Conservation (phyloP, 2,888 invertebrate species). For the Cremastinae sp. region DNA sequence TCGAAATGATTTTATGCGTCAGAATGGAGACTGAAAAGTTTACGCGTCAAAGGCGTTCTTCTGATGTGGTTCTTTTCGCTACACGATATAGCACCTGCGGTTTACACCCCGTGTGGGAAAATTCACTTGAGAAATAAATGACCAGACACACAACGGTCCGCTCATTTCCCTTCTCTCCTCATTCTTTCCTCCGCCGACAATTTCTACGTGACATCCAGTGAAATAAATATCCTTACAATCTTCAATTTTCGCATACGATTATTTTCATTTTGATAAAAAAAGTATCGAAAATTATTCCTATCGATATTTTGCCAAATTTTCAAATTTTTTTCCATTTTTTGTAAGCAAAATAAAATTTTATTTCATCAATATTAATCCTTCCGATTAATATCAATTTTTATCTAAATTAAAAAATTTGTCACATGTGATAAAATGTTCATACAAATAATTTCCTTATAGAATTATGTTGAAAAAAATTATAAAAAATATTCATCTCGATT, state of each 20-base stretch:
- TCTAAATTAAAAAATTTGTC: too few species aligned
- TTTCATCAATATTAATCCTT: too few species aligned
- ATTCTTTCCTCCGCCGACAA: constrained; percentile 36
- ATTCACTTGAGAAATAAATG: constrained; percentile 62
- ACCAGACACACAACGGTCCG: constrained; percentile 31
- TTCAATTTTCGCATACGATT: constrained; percentile 26
- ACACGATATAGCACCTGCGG: constrained; percentile 68
- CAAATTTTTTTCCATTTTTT: too few species aligned
- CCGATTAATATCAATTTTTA: too few species aligned
- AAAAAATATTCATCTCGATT: too few species aligned
- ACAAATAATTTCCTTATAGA: too few species aligned
- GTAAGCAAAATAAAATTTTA: too few species aligned
- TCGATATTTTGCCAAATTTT: too few species aligned
- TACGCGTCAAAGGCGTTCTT: constrained; percentile 63
- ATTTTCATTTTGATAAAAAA: constrained; percentile 25
- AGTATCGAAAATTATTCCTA: too few species aligned
- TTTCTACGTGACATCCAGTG: constrained; percentile 34
- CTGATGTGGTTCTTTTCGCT: constrained; percentile 68
- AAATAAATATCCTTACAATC: constrained; percentile 29
- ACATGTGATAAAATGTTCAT: too few species aligned
- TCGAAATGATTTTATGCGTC: too few species aligned
- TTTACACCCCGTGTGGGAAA: constrained; percentile 73
- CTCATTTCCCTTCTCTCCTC: constrained; percentile 41
- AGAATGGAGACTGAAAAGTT: constrained; percentile 28
- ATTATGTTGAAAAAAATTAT: too few species aligned